phyloP scores from a whole-genome alignment of 1,140 invertebrate genomes.

The Triops longicaudatus region DNA sequence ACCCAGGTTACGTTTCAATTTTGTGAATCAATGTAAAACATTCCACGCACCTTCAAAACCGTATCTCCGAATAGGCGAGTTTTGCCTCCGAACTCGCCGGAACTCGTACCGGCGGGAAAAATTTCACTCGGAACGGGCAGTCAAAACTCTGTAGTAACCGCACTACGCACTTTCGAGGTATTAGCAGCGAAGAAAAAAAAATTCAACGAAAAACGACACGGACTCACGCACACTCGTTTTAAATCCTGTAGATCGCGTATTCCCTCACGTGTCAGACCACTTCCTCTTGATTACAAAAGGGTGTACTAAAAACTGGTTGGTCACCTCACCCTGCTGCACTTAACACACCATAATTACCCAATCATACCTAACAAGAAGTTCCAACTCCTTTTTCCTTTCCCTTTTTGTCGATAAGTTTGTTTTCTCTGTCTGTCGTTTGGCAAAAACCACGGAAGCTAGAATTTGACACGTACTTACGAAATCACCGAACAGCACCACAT shows the following conservation, averaged over 20 bases:
- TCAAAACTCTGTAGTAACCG: too few species aligned
- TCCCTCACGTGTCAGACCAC: neutral
- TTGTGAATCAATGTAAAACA: too few species aligned
- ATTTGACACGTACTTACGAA: slow-evolving; percentile 7
- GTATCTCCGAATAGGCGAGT: too few species aligned
- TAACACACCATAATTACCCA: neutral
- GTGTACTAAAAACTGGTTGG: neutral
- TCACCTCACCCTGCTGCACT: neutral
- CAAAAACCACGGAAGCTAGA: slow-evolving; percentile 2
- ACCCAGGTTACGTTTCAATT: too few species aligned
- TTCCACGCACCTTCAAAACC: too few species aligned
- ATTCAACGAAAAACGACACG: neutral
- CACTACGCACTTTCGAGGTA: too few species aligned
- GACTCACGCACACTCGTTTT: neutral
- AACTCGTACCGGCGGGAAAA: too few species aligned
- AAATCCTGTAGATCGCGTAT: neutral
- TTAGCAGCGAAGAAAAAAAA: too few species aligned
- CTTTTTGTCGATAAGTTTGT: neutral
- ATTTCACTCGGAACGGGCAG: too few species aligned
- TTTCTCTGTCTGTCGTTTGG: neutral
- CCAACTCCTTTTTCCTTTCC: neutral
- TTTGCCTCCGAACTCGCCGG: too few species aligned
- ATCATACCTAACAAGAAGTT: neutral
- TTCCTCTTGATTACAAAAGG: neutral
- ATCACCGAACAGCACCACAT: neutral